Conservation (phyloP, 2,888 invertebrate species). For the Heterodera filipjevi region DNA sequence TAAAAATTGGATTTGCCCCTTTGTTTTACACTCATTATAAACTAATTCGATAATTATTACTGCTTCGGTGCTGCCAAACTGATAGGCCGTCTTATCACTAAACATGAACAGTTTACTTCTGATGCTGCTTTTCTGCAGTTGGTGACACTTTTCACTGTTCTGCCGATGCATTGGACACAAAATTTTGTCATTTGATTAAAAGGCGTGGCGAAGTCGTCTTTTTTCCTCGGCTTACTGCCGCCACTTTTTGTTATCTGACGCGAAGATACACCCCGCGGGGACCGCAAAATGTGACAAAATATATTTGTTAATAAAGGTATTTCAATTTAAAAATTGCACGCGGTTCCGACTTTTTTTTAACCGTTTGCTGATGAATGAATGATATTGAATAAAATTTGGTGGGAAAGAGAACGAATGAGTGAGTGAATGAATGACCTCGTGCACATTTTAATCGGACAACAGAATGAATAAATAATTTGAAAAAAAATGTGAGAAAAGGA, state of each 20-base stretch:
- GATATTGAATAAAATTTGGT: too few relatives aligned
- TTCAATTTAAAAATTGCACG: too few relatives aligned
- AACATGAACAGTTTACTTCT: too few relatives aligned
- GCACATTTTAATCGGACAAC: too few relatives aligned
- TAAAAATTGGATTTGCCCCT: background rate
- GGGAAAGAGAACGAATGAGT: too few relatives aligned
- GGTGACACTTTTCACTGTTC: background rate
- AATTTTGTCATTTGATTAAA: background rate
- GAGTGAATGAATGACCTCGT: too few relatives aligned
- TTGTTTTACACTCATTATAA: background rate
- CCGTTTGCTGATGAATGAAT: too few relatives aligned
- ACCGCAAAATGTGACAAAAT: background rate
- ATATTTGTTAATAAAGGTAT: background rate
- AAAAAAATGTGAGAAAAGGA: too few relatives aligned
- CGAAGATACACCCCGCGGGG: background rate
- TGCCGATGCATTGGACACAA: background rate
- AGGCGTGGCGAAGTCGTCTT: background rate
- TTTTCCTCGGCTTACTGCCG: background rate
- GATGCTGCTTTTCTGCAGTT: background rate
- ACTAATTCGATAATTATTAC: background rate
- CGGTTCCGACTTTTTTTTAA: too few relatives aligned
- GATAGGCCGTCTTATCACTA: background rate
- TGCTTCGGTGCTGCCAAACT: background rate
- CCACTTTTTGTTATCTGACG: background rate
- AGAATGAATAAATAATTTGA: too few relatives aligned